Conservation (phyloP, 2,888 invertebrate species). For the Nipponacmea schrenckii region DNA sequence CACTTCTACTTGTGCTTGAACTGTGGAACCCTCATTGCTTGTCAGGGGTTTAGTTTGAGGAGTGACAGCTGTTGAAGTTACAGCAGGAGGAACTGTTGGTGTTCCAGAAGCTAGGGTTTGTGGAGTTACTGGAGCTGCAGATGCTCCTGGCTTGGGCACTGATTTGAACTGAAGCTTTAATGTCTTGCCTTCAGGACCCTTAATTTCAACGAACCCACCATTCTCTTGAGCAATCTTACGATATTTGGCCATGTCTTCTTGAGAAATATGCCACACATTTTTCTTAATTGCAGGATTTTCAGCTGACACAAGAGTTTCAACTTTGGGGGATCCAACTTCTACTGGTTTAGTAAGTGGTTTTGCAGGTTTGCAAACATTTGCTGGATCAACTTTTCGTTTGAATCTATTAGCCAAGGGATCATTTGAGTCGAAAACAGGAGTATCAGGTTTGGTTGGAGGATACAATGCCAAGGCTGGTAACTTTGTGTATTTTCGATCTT, state of each 20-base stretch:
- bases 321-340: background rate
- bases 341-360: background rate
- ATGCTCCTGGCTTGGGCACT: background rate
- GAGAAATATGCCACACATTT: constrained; percentile 1
- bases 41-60: too few relatives aligned
- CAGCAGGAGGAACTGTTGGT: background rate
- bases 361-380: too few relatives aligned
- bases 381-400: background rate
- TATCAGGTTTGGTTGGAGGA: background rate
- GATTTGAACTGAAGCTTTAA: background rate
- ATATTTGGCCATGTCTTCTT: background rate
- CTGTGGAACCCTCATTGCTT: too few relatives aligned
- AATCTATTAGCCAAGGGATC: background rate
- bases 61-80: too few relatives aligned
- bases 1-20: too few relatives aligned
- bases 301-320: background rate
- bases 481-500: background rate
- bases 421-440: background rate
- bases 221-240: background rate
- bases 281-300: constrained; percentile 1
- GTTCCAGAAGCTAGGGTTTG: background rate
- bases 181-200: background rate
- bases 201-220: background rate
- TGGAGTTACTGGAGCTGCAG: background rate
- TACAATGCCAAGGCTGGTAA: background rate